Percentiles rank a stretch among this genome's conserved stretches.
Conservation (phyloP, 1,140 invertebrate species). For the Euborellia annulipes region DNA sequence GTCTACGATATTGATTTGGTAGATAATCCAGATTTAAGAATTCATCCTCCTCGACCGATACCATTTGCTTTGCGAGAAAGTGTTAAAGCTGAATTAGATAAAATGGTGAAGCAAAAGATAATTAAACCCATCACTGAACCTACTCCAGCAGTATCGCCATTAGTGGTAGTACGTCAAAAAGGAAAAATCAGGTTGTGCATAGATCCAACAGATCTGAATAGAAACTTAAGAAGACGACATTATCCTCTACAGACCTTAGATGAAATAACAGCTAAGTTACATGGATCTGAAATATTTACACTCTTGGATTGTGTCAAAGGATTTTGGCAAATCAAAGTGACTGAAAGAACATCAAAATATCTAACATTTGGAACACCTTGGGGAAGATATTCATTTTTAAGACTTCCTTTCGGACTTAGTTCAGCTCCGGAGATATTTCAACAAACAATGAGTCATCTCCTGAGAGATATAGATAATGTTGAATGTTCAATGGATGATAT, state of each 20-base stretch:
- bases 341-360: slow-evolving; percentile 7
- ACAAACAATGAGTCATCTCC: slow-evolving; percentile 7
- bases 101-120: slow-evolving; percentile 6
- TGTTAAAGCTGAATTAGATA: slow-evolving; percentile 7
- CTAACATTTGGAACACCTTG: slow-evolving; percentile 10
- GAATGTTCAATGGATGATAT: slow-evolving; percentile 12
- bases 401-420: slow-evolving; percentile 21
- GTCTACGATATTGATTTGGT: slow-evolving; percentile 8
- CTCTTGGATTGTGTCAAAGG: slow-evolving; percentile 11
- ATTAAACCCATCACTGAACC: slow-evolving; percentile 8
- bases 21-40: slow-evolving; percentile 6
- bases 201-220: slow-evolving; percentile 4
- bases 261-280: slow-evolving; percentile 10
- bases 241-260: slow-evolving; percentile 9
- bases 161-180: slow-evolving; percentile 7
- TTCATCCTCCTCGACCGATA: slow-evolving; percentile 5
- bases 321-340: slow-evolving; percentile 13
- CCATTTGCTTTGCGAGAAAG: slow-evolving; percentile 5
- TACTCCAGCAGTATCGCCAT: slow-evolving; percentile 7
- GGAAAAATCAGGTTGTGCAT: slow-evolving; percentile 5
- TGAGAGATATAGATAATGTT: slow-evolving; percentile 9
- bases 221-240: slow-evolving; percentile 7
- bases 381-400: slow-evolving; percentile 3
- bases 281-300: slow-evolving; percentile 11
- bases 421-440: slow-evolving; percentile 14